A percentile compares a stretch with the other conserved stretches of the same genome.
phyloP scores from a whole-genome alignment of 1,140 invertebrate genomes.

The Zaprionus camerounensis region DNA sequence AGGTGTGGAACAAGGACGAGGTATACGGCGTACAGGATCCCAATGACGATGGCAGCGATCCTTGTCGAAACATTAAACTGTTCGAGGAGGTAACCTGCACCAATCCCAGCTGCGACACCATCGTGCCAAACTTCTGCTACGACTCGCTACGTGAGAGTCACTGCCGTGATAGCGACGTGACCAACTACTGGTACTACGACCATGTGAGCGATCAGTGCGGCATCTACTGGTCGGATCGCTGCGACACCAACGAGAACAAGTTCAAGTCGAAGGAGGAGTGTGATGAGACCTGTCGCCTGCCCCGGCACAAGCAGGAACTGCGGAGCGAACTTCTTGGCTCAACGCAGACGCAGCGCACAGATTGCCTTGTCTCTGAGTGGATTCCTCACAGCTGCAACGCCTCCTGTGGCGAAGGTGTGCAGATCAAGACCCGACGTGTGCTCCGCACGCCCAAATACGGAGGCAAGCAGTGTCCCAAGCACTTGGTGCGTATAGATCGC shows the following conservation, averaged over 20 bases:
- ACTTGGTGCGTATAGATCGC: slow-evolving; percentile 82
- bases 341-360: slow-evolving; percentile 71
- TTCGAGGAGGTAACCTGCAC: slow-evolving; percentile 85
- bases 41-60: slow-evolving; percentile 75
- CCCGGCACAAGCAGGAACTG: slow-evolving; percentile 66
- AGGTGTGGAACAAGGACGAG: slow-evolving; percentile 81
- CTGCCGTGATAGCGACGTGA: slow-evolving; percentile 87
- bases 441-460: slow-evolving; percentile 87
- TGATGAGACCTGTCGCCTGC: slow-evolving; percentile 80
- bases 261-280: slow-evolving; percentile 86
- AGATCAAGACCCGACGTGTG: slow-evolving; percentile 84
- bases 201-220: slow-evolving; percentile 87
- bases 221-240: slow-evolving; percentile 91
- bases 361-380: slow-evolving; percentile 88
- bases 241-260: slow-evolving; percentile 90
- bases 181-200: slow-evolving; percentile 90
- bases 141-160: slow-evolving; percentile 85
- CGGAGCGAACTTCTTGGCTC: slow-evolving; percentile 55
- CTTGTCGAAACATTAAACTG: slow-evolving; percentile 80
- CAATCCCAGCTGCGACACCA: slow-evolving; percentile 86
- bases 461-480: slow-evolving; percentile 88
- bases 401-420: slow-evolving; percentile 87
- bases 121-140: slow-evolving; percentile 78
- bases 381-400: slow-evolving; percentile 87
- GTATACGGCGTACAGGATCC: slow-evolving; percentile 68